phyloP scores from a whole-genome alignment of 2,888 invertebrate genomes.

The Horisme vitalbata region DNA sequence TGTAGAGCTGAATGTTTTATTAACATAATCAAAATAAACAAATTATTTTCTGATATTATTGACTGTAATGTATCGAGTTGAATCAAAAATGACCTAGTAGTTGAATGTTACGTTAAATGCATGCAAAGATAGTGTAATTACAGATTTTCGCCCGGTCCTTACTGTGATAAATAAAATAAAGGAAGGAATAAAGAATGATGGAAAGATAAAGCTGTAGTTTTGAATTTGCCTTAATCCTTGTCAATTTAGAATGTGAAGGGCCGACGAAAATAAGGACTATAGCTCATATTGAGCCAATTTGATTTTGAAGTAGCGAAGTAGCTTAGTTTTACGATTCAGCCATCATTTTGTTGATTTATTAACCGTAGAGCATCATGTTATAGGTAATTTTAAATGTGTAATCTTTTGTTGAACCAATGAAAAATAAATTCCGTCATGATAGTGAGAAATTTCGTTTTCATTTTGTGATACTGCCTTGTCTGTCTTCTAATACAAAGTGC shows the following conservation, averaged over 20 bases:
- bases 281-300: conserved; percentile 81
- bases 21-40: conserved; percentile 46
- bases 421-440: conserved; percentile 76
- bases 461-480: conserved; percentile 30
- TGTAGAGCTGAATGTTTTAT: conserved; percentile 55
- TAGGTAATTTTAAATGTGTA: conserved; percentile 62
- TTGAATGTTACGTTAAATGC: conserved; percentile 73
- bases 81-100: conserved; percentile 63
- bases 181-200: conserved; percentile 53
- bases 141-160: conserved; percentile 81
- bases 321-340: conserved; percentile 71
- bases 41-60: conserved; percentile 69
- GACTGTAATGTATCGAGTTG: conserved; percentile 49
- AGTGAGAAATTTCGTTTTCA: conserved; percentile 52
- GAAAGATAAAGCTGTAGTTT: conserved; percentile 55
- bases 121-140: conserved; percentile 76
- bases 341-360: conserved; percentile 65
- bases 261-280: conserved; percentile 70
- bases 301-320: conserved; percentile 66
- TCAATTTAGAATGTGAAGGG: conserved; percentile 64
- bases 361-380: conserved; percentile 55
- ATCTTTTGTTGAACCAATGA: conserved; percentile 71
- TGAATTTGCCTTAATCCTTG: conserved; percentile 61
- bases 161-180: conserved; percentile 71
- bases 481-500: neutral